Evolutionary conservation across 2,888 invertebrate genomes (phyloP), one percentile per base, ranked within the genome.

Genomic region (Chironomus riparius): DNA sequence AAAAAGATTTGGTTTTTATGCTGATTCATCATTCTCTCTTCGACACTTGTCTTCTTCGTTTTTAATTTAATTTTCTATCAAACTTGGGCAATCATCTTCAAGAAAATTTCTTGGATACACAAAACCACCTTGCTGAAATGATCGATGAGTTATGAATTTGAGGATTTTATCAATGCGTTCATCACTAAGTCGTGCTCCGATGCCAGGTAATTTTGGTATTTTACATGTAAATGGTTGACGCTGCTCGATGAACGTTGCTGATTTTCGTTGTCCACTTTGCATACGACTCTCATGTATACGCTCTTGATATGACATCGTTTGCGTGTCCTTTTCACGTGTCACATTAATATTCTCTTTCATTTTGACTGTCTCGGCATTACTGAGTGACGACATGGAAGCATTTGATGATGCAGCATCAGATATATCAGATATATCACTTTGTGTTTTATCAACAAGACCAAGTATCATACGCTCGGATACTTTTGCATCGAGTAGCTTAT

Each of bases 121-220:
- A 77, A 80, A 77, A 76, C 80, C 80, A 15, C 78, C 78, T 65
- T 80, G 80, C 22, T 77, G 71, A 15, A 78, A 77, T 21, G 79
- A 78, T 72, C 79, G 77, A 68, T 62, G 70, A 70, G 78, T 78
- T 38, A 79, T 74, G 77, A 88, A 90, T 74, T 62, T 61, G 4
- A 86, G 85, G 61, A 90, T 87, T 3, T 86, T 86, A 0, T 81
- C 80, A 0, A 88, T 82, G 15, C 87, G 82, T 0, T 86, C 84
- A 0, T 83, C 80, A 0, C 87, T 86, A 0, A 91, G 87, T 0
- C 82, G 78, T 0, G 85, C 83, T 0, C 90, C 91, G 47, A 90
- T 90, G 0, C 90, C 91, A 0, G 88, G 88, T 1, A 89, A 85
- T 0, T 86, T 86, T 71, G 85, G 84, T 0, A 87, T 85, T 0